Percentiles rank a stretch among this genome's conserved stretches.
Conservation (phyloP, 2,797 vertebrate genomes). For the Merluccius polli region DNA sequence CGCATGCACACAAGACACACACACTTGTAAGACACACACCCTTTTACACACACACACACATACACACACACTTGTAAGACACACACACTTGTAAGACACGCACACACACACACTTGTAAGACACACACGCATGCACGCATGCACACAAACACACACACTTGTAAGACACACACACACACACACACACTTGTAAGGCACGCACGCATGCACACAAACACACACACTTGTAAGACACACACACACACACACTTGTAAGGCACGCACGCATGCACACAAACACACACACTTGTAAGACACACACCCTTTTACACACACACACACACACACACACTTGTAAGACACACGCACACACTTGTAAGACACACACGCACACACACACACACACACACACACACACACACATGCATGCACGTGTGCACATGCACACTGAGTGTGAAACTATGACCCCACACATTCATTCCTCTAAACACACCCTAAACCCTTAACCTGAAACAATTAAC, state of each 20-base stretch:
- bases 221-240: neutral
- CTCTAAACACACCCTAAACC: neutral
- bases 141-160: neutral
- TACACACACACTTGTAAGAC: too few species aligned
- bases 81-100: too few species aligned
- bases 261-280: neutral
- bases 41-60: too few species aligned
- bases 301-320: neutral
- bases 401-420: too few species aligned
- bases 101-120: too few species aligned
- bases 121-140: too few species aligned
- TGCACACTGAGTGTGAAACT: neutral
- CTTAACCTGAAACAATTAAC: too few species aligned
- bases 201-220: neutral
- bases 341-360: neutral
- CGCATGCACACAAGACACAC: neutral
- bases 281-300: too few species aligned
- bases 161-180: neutral
- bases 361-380: too few species aligned
- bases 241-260: neutral
- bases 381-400: too few species aligned
- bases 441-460: neutral
- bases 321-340: neutral
- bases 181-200: neutral
- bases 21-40: too few species aligned